Evolutionary conservation across 2,888 invertebrate species (phyloP), one percentile per base, ranked within the genome.

Genomic region (Beris morrisii): DNA sequence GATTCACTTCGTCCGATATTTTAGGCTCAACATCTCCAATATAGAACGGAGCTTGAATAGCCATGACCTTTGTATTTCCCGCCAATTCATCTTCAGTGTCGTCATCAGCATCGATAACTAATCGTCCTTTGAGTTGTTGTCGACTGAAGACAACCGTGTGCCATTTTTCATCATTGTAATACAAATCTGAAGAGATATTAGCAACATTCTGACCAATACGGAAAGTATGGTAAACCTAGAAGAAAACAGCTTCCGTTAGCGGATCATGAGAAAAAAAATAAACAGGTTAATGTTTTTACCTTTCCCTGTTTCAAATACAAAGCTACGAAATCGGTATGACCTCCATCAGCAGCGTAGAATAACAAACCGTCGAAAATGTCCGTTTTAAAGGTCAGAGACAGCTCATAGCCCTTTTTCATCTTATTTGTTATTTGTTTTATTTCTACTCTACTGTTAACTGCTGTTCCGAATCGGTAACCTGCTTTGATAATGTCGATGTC

Each of bases 91-190:
- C 77, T 0, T 83, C 83, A 4, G 83, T 79, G 45, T 81, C 80
- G 22, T 84, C 84, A 4, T 85, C 85, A 74, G 89, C 91, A 65
- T 79, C 77, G 15, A 80, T 70, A 5, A 72, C 69, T 5, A 80
- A 72, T 0, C 84, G 86, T 7, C 91, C 92, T 67, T 83, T 83
- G 0, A 83, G 84, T 2, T 82, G 83, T 45, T 85, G 83, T 43
- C 93, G 83, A 22, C 84, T 84, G 73, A 95, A 86, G 11, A 84
- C 84, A 0, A 90, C 86, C 0, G 85, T 84, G 76, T 95, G 95
- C 95, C 95, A 95, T 57, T 85, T 79, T 0, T 88, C 87, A 76
- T 93, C 92, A 74, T 89, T 88, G 73, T 90, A 87, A 3, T 79
- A 80, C 11, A 78, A 77, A 0, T 82, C 73, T 0, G 90, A 88